phyloP scores from a whole-genome alignment of 2,797 vertebrate genomes.

The Pterois miles region DNA sequence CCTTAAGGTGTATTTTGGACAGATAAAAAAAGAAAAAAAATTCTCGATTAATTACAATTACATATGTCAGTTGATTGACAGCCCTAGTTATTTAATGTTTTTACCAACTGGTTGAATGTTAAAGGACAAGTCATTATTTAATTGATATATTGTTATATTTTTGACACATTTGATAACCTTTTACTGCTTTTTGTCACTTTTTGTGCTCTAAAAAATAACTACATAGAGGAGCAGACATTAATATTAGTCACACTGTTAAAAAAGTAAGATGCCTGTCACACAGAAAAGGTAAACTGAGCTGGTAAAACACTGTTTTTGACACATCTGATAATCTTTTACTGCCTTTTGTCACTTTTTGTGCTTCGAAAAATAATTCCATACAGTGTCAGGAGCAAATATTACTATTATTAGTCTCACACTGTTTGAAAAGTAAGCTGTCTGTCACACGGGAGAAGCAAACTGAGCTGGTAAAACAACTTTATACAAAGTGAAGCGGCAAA shows the following conservation, averaged over 20 bases:
- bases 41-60: too few species aligned
- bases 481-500: not conserved
- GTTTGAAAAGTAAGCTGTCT: not conserved
- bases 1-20: too few species aligned
- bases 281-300: not conserved
- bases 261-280: not conserved
- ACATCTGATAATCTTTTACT: not conserved
- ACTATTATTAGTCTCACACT: not conserved
- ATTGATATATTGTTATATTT: not conserved
- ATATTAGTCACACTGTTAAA: not conserved
- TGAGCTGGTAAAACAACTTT: not conserved
- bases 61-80: too few species aligned
- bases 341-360: not conserved
- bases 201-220: not conserved
- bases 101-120: not conserved
- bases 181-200: not conserved
- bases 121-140: not conserved
- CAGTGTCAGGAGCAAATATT: not conserved
- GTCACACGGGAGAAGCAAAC: not conserved
- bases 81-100: not conserved
- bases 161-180: not conserved
- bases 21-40: too few species aligned
- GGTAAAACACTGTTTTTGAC: not conserved
- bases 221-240: not conserved
- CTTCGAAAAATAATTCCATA: not conserved